Evolutionary conservation across 2,888 invertebrate species (phyloP).

Genomic region (Acrobasis consociella): DNA sequence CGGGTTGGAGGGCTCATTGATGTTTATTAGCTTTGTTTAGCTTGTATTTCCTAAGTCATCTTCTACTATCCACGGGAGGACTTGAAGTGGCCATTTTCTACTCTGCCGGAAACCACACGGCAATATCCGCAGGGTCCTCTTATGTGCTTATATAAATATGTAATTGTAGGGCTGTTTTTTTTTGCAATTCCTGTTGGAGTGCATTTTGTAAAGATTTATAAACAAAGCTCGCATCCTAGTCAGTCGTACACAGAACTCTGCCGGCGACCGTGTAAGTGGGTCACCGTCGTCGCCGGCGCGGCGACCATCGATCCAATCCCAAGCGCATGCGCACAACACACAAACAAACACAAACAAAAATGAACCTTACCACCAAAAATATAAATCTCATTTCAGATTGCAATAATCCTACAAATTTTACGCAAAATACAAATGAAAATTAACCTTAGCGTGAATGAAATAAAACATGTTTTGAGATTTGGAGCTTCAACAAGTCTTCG

Average conservation of each 20-base stretch:
- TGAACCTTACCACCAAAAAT: constrained; percentile 32
- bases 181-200: too few species aligned
- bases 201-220: neutral
- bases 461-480: neutral
- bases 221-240: constrained; percentile 24
- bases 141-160: too few species aligned
- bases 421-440: constrained; percentile 12
- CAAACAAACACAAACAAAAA: constrained; percentile 27
- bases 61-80: too few species aligned
- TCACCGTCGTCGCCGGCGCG: constrained; percentile 68
- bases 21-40: too few species aligned
- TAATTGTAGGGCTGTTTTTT: too few species aligned
- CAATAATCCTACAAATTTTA: neutral
- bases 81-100: too few species aligned
- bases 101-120: too few species aligned
- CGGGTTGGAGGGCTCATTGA: too few species aligned
- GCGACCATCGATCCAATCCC: constrained; percentile 65
- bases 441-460: neutral
- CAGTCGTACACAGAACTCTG: constrained; percentile 32
- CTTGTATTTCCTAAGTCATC: too few species aligned
- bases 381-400: constrained; percentile 34
- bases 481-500: constrained; percentile 21
- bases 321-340: constrained; percentile 60
- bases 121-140: too few species aligned
- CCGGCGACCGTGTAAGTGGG: constrained; percentile 54